These are phyloP conservation scores for Spodoptera littoralis DNA, from an alignment of 2,888 invertebrate species.

Conservation along the genomic window DNA sequence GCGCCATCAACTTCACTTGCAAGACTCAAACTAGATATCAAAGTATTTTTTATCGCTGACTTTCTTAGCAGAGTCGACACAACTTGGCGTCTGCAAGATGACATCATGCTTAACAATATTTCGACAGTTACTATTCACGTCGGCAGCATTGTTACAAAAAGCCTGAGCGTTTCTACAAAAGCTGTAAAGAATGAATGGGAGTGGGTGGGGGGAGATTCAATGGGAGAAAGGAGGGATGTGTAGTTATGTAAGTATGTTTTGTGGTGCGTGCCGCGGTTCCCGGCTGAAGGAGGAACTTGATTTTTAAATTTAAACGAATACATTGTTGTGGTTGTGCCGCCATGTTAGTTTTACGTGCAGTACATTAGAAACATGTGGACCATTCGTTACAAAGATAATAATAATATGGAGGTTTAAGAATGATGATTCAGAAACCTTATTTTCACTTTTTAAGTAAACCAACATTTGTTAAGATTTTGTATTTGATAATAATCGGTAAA, in stretches of 20 bases:
- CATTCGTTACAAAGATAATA: too few relatives aligned
- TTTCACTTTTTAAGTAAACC: too few relatives aligned
- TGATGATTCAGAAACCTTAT: too few relatives aligned
- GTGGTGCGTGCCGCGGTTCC: conserved; percentile 73
- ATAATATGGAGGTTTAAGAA: too few relatives aligned
- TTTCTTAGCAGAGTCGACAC: conserved; percentile 50
- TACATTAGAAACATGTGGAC: too few relatives aligned
- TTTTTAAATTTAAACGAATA: conserved; percentile 50
- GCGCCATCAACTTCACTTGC: too few relatives aligned
- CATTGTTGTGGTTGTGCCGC: conserved; percentile 25
- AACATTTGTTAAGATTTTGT: too few relatives aligned
- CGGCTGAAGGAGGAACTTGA: conserved; percentile 37
- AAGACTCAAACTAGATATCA: neutral
- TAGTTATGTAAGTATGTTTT: conserved; percentile 83
- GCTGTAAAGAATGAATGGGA: conserved; percentile 85
- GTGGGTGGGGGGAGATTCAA: conserved; percentile 80
- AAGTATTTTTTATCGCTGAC: conserved; percentile 35
- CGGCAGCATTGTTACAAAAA: conserved; percentile 81
- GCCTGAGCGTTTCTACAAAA: conserved; percentile 83
- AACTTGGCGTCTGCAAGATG: conserved; percentile 65
- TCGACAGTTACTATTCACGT: conserved; percentile 83
- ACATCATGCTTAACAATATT: conserved; percentile 81
- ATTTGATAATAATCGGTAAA: too few relatives aligned
- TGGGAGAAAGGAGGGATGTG: conserved; percentile 81
- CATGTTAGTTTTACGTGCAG: neutral